Percentiles rank a stretch among this genome's conserved stretches.
These are phyloP conservation scores for Sipunculus nudus DNA, from an alignment of 2,888 invertebrate species.

Conservation along the genomic window DNA sequence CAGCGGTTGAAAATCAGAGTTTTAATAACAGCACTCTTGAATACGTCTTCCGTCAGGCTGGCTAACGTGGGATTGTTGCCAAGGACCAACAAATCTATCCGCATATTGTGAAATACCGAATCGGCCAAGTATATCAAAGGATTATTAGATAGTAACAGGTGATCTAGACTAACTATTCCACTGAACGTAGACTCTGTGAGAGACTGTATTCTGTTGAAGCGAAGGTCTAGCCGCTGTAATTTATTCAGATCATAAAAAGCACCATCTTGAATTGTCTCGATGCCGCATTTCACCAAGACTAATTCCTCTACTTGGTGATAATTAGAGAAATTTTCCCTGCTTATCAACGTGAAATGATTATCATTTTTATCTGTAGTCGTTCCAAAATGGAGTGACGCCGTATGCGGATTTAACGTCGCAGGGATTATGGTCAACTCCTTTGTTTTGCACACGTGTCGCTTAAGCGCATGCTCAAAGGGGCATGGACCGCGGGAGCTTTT, in stretches of 20 bases:
- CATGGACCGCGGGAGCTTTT: constrained; percentile 27
- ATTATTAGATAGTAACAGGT: constrained; percentile 35
- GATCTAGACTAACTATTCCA: constrained; percentile 31
- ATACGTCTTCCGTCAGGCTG: constrained; percentile 25
- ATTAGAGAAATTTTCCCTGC: constrained; percentile 30
- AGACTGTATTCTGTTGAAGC: constrained; percentile 32
- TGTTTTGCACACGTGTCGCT: constrained; percentile 26
- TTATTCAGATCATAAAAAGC: constrained; percentile 31
- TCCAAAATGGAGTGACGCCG: constrained; percentile 26
- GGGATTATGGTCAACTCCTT: constrained; percentile 27
- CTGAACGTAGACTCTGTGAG: constrained; percentile 24
- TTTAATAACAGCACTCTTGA: constrained; percentile 23
- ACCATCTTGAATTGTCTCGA: constrained; percentile 30
- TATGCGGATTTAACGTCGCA: constrained; percentile 18
- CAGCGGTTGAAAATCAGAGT: constrained; percentile 26
- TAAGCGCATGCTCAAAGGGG: constrained; percentile 22
- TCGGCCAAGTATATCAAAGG: constrained; percentile 30
- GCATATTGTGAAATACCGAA: constrained; percentile 26
- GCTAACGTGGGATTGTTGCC: constrained; percentile 31
- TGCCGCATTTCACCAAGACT: constrained; percentile 34
- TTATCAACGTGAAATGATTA: constrained; percentile 29
- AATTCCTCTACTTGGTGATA: constrained; percentile 33
- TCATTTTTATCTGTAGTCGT: constrained; percentile 28
- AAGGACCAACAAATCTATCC: constrained; percentile 27
- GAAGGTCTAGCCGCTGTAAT: constrained; percentile 31